These are phyloP conservation scores for Drosophila dives DNA, from an alignment of 2,888 invertebrate genomes.

Conservation along the genomic window DNA sequence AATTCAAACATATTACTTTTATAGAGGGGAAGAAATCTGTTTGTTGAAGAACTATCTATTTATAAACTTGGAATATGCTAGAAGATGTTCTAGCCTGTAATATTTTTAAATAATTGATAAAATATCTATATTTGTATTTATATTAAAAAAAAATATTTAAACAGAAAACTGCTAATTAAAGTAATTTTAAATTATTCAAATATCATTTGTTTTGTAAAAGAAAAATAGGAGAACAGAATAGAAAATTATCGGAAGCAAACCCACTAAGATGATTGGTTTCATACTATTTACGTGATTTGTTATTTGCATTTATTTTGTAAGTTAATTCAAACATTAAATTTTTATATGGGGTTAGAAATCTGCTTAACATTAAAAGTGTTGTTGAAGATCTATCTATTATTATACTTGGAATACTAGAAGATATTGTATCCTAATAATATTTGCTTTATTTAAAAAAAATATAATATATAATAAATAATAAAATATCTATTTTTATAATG, in stretches of 20 bases:
- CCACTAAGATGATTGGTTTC: slow-evolving; percentile 1
- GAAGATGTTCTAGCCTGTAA: not conserved
- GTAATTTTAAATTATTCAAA: not conserved
- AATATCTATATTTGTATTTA: too few relatives aligned
- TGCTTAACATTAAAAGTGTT: not conserved
- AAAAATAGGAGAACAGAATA: not conserved
- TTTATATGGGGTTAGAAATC: not conserved
- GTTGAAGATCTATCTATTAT: not conserved
- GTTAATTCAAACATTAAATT: not conserved
- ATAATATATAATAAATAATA: too few relatives aligned
- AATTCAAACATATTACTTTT: not conserved
- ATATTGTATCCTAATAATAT: too few relatives aligned
- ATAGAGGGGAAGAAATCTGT: not conserved
- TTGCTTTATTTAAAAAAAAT: too few relatives aligned
- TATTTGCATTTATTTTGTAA: not conserved
- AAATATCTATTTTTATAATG: too few relatives aligned
- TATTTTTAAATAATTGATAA: not conserved
- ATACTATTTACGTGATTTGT: not conserved
- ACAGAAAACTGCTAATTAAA: too few relatives aligned
- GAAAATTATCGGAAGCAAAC: slow-evolving; percentile 2
- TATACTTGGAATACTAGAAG: not conserved
- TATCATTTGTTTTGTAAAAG: not conserved
- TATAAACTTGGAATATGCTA: not conserved
- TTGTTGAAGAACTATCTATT: not conserved
- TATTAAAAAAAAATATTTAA: too few relatives aligned